Evolutionary conservation across 2,888 invertebrate genomes (phyloP), one percentile per base, ranked within the genome.

Genomic region (Dasysyrphus albostriatus): DNA sequence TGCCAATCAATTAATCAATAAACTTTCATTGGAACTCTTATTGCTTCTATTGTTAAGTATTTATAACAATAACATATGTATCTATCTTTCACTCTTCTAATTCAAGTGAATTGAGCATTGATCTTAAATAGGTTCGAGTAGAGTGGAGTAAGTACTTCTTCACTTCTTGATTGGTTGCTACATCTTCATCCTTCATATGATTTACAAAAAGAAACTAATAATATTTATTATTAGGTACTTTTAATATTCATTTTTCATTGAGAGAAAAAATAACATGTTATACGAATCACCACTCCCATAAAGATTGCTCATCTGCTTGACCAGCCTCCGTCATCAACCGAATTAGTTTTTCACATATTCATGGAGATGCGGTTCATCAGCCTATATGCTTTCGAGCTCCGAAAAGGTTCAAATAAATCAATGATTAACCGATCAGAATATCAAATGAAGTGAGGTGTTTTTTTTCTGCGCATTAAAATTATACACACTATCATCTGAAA

Each of bases 371-470:
- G 19, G 67, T 49, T 63, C 49, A 49, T 67, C 67, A 67, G 12
- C 34, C 34, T 24, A 24, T 24, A 24, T 37, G 34, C 7, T 24
- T 58, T 44, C 39, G 63, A 47, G 39, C 44, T 47, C 12, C 16
- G n/a, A 0, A 10, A 63, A 44, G n/a, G 29, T 47, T 29, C 19
- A 29, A 61, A 61, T 39, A 61, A 61, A 42, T 61, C 61, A 61
- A 24, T 47, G 65, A 65, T 47, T 32, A 65, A 65, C 44, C 12
- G 44, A 65, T 67, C 49, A 37, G 37, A 67, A 67, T 67, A 49
- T 67, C 47, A 12, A 67, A 67, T 67, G 9, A 49, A 49, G 42
- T 39, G 34, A 39, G 2, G 1, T 37, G 10, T 49, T 34, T 44
- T 16, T 49, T 16, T 29, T 34, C 14, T 34, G 34, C 16, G 1